Evolutionary conservation across 2,888 invertebrate species (phyloP), one percentile per base, ranked within the genome.

Genomic region (Drosophila mimica): DNA sequence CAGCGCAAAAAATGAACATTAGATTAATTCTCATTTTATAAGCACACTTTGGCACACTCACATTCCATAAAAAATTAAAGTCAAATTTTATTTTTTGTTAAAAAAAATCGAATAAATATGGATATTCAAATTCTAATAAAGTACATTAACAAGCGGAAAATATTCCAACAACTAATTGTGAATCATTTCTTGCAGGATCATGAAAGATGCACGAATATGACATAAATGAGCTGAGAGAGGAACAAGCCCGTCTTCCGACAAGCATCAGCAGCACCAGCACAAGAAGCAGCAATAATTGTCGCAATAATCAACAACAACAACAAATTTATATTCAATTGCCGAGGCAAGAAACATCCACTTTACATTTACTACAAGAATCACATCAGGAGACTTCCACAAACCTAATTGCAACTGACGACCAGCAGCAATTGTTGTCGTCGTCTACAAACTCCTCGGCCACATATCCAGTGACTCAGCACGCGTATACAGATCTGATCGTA

Each of bases 151-250:
- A 8, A 20, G 6, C 13, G 6, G 3, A 20, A 6, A 60, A 38
- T 57, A 2, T 63, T 25, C 6, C 2, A 56, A 9, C 2, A 56
- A 15, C 2, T 72, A 34, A 63, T 59, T 48, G 3, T 2, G 4
- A n/a, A n/a, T 31, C 8, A 8, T 30, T 71, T 85, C 82, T 87
- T 87, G n/a, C 72, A 86, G 85, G 85, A 86, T 89, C 80, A 86
- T 89, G 85, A 93, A 93, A 93, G 91, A 93, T 93, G 93, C 92
- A 86, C 89, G 92, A 91, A 92, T 89, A 92, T 92, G 92, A 88
- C 83, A 90, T 83, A 90, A 83, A 82, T 82, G 89, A 88, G 89
- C 81, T 87, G 77, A 90, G 89, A 84, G 91, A 92, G 90, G 92
- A 92, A 89, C 89, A 88, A 86, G 83, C 80, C 82, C 79, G 90